A percentile compares a stretch with the other conserved stretches of the same genome.
phyloP scores from a whole-genome alignment of 2,113 vertebrate genomes.

The Sterrhoptilus dennistouni region DNA sequence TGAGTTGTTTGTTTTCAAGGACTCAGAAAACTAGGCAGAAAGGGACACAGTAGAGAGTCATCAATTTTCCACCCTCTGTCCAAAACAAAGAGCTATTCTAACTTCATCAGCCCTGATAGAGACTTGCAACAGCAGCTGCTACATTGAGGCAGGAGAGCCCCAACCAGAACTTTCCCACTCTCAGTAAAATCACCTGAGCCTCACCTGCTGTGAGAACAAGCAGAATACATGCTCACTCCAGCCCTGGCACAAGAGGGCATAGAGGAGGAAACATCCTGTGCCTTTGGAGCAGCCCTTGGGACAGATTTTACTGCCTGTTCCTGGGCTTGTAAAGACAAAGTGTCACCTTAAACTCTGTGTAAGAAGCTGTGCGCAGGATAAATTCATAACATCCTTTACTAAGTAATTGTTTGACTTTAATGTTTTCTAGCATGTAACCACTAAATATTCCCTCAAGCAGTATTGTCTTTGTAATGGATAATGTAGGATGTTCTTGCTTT shows the following conservation, averaged over 20 bases:
- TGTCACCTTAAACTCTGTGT: not conserved
- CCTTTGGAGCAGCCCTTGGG: not conserved
- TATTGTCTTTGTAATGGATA: not conserved
- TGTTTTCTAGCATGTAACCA: not conserved
- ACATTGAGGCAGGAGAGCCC: not conserved
- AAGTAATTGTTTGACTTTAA: not conserved
- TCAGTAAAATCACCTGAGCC: not conserved
- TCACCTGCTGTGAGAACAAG: not conserved
- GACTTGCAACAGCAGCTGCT: not conserved
- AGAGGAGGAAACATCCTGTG: not conserved
- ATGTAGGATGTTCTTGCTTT: not conserved
- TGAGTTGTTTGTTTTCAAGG: not conserved
- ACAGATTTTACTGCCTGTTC: not conserved
- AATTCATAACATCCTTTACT: not conserved
- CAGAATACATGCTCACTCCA: fast-evolving
- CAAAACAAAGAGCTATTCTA: not conserved
- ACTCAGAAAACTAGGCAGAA: not conserved
- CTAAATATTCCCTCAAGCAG: not conserved
- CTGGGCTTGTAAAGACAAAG: not conserved
- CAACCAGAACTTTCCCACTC: not conserved
- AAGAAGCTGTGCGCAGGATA: not conserved
- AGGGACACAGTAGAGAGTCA: not conserved
- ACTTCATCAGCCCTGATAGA: not conserved
- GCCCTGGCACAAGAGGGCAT: not conserved
- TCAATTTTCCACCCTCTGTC: not conserved